A percentile compares a stretch with the other conserved stretches of the same genome.
phyloP scores from a whole-genome alignment of 1,140 invertebrate genomes.

The Copidosoma floridanum region DNA sequence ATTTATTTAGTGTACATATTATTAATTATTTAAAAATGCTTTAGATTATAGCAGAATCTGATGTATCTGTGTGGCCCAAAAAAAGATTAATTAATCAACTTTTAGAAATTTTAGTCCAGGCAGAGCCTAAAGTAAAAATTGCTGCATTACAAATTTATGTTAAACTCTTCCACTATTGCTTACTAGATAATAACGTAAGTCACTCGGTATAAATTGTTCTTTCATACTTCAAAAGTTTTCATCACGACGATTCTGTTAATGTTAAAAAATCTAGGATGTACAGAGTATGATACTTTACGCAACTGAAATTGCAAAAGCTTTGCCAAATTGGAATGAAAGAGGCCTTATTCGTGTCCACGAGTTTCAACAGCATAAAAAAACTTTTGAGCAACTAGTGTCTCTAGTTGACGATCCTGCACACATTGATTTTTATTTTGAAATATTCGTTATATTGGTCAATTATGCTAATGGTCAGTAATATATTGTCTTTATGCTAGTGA shows the following conservation, averaged over 20 bases:
- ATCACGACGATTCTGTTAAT: neutral
- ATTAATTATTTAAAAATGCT: slow-evolving; percentile 12
- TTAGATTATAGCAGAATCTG: slow-evolving; percentile 44
- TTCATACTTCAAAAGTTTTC: neutral
- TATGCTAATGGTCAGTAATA: too few relatives aligned
- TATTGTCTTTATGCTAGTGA: too few relatives aligned
- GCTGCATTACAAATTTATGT: slow-evolving; percentile 33
- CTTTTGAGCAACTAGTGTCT: slow-evolving; percentile 12
- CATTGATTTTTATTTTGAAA: slow-evolving; percentile 24
- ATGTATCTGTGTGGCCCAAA: slow-evolving; percentile 37
- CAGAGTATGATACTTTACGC: slow-evolving; percentile 25
- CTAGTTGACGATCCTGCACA: slow-evolving; percentile 10
- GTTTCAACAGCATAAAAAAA: slow-evolving; percentile 8
- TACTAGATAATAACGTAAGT: slow-evolving; percentile 30
- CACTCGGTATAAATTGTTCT: too few relatives aligned
- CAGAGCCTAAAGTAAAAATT: slow-evolving; percentile 38
- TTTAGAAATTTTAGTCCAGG: slow-evolving; percentile 33
- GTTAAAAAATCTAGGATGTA: slow-evolving; percentile 30
- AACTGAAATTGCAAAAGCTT: slow-evolving; percentile 36
- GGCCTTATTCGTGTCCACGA: neutral
- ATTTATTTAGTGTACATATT: slow-evolving; percentile 8
- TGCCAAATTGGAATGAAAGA: slow-evolving; percentile 32
- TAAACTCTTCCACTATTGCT: slow-evolving; percentile 35
- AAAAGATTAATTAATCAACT: slow-evolving; percentile 33
- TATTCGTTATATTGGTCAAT: neutral